Conservation (phyloP, 2,113 vertebrate genomes). For the Castor canadensis region DNA sequence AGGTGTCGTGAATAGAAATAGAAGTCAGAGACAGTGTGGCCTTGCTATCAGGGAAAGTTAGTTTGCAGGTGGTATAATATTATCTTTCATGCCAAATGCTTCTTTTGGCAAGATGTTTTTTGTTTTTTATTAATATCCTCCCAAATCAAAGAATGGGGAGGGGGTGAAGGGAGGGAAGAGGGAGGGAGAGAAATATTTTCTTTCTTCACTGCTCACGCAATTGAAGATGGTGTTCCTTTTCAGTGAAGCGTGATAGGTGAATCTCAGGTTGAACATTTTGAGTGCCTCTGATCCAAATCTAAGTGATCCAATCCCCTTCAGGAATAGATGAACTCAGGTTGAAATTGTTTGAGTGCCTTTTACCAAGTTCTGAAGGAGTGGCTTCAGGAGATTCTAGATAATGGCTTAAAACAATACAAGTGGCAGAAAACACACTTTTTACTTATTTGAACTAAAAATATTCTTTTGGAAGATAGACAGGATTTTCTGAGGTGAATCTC, state of each 20-base stretch:
- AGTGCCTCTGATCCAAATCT: constrained; percentile 50
- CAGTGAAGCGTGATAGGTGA: not conserved
- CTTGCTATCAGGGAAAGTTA: no score
- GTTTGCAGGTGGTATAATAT: not conserved
- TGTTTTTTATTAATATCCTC: constrained; percentile 10
- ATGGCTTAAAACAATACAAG: not conserved
- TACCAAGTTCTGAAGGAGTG: not conserved
- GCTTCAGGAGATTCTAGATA: constrained; percentile 49
- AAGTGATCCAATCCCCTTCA: constrained; percentile 26
- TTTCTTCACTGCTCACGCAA: not conserved
- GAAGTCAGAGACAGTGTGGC: not conserved
- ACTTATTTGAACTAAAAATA: constrained; percentile 40
- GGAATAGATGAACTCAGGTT: constrained; percentile 38
- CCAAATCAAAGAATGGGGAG: not conserved
- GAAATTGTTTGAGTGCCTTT: constrained; percentile 44
- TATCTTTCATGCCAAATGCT: not conserved
- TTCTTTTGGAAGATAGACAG: constrained; percentile 18
- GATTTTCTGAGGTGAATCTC: constrained; percentile 24
- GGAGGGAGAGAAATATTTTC: not conserved
- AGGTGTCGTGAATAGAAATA: not conserved
- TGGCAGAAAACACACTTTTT: constrained; percentile 12
- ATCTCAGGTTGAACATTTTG: constrained; percentile 41
- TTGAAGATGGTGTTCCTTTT: not conserved
- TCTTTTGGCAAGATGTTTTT: not conserved
- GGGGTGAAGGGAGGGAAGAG: no score